Evolutionary conservation across 2,888 invertebrate species (phyloP).

Genomic region (Phlogophora meticulosa): DNA sequence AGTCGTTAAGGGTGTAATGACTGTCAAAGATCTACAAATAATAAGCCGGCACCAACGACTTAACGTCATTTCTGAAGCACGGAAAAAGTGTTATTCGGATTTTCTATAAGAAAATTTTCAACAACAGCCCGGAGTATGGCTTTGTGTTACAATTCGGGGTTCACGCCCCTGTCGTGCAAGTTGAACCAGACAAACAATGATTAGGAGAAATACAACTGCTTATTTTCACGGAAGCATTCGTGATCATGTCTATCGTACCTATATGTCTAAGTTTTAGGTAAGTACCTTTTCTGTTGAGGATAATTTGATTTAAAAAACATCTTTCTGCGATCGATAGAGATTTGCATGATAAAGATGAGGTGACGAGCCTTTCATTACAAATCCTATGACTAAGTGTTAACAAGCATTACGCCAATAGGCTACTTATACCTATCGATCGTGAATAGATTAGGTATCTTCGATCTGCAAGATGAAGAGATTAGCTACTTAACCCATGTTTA

Average conservation of each 20-base stretch:
- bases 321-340: constrained; percentile 4
- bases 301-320: constrained; percentile 10
- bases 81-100: no score
- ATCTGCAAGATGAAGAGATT: constrained; percentile 11
- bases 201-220: no score
- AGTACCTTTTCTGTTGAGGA: not conserved
- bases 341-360: not conserved
- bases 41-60: no score
- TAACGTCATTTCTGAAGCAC: no score
- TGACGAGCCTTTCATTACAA: not conserved
- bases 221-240: not conserved
- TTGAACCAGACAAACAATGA: no score
- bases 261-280: not conserved
- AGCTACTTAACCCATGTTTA: no score
- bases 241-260: not conserved
- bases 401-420: not conserved
- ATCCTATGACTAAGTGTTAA: not conserved
- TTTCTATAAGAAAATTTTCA: no score
- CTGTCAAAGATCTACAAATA: no score
- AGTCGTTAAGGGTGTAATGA: no score
- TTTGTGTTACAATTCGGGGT: no score
- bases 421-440: not conserved
- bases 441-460: not conserved
- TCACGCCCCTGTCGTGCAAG: no score
- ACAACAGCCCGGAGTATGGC: no score